These are phyloP conservation scores for Colletes gigas DNA, from an alignment of 1,140 invertebrate genomes.

Conservation along the genomic window DNA sequence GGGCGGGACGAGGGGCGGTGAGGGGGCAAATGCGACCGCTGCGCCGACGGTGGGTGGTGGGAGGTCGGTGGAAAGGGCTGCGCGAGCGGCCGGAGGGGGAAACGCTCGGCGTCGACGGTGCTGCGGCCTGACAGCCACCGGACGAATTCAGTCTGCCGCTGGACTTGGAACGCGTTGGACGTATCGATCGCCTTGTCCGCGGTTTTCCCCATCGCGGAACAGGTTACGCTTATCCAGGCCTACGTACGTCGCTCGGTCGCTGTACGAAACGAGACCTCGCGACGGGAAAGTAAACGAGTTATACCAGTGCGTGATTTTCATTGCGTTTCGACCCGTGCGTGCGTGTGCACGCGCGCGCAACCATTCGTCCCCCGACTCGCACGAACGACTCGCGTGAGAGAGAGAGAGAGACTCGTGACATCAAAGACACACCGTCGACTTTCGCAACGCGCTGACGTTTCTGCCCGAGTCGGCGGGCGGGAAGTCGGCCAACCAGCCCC, in stretches of 20 bases:
- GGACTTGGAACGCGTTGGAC: slow-evolving; percentile 69
- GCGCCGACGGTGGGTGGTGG: slow-evolving; percentile 44
- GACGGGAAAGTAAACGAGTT: background rate
- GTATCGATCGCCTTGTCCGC: slow-evolving; percentile 29
- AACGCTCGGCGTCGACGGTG: slow-evolving; percentile 64
- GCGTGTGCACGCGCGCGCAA: too few relatives aligned
- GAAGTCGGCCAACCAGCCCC: slow-evolving; percentile 48
- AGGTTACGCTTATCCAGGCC: slow-evolving; percentile 22
- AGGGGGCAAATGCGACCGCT: slow-evolving; percentile 58
- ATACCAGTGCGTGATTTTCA: slow-evolving; percentile 12
- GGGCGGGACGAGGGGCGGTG: slow-evolving; percentile 18
- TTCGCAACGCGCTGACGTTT: slow-evolving; percentile 50
- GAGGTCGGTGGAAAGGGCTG: slow-evolving; percentile 25
- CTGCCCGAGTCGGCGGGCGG: slow-evolving; percentile 27
- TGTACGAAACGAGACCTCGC: slow-evolving; percentile 5
- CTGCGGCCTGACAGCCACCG: slow-evolving; percentile 77
- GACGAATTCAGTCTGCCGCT: slow-evolving; percentile 76
- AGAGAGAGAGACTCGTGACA: background rate
- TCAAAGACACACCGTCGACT: slow-evolving; percentile 7
- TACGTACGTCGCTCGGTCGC: background rate
- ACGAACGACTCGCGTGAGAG: background rate
- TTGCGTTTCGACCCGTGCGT: background rate
- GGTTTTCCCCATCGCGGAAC: slow-evolving; percentile 18
- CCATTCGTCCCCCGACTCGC: background rate
- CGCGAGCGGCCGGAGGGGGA: slow-evolving; percentile 30